Conservation (phyloP, 2,797 vertebrate species). For the Dermochelys coriacea region DNA sequence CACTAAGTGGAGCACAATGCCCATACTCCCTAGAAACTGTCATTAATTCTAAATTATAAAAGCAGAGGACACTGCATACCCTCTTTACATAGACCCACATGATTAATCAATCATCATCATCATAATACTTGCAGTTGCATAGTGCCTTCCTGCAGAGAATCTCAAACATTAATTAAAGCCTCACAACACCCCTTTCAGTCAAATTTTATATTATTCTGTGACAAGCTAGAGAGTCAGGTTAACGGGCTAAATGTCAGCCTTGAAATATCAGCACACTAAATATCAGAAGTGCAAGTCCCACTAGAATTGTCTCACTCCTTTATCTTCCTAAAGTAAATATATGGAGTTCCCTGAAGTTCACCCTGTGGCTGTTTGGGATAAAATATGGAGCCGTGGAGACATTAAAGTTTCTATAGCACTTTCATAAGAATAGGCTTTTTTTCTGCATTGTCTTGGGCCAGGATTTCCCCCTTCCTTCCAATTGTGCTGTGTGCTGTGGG, state of each 20-base stretch:
- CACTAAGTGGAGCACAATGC: background rate
- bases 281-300: background rate
- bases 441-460: background rate
- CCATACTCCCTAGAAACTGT: background rate
- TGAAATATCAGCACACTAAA: background rate
- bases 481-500: background rate
- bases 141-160: background rate
- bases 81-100: background rate
- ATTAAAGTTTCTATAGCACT: background rate
- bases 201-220: background rate
- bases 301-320: background rate
- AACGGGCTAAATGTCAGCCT: background rate
- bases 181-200: background rate
- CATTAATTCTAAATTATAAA: background rate
- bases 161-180: background rate
- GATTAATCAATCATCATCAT: no score
- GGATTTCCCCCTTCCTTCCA: background rate
- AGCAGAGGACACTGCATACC: background rate
- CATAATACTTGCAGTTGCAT: background rate
- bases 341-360: background rate
- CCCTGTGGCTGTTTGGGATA: background rate
- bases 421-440: background rate
- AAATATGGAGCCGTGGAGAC: background rate
- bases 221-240: background rate
- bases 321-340: background rate